phyloP scores from a whole-genome alignment of 2,797 vertebrate species.

The Clamator glandarius region DNA sequence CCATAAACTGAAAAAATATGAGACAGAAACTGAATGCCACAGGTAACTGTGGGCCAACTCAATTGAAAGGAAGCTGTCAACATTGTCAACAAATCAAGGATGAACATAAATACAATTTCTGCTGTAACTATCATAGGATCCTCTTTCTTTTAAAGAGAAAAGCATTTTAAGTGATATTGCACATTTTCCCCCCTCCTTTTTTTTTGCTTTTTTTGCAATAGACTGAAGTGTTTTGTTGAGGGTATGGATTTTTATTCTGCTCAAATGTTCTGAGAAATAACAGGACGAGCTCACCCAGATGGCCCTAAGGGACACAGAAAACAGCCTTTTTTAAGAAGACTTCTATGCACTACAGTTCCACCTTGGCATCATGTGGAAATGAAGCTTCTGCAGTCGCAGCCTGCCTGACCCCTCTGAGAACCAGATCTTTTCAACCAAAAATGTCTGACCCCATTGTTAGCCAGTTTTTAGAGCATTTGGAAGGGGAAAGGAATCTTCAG shows the following conservation, averaged over 20 bases:
- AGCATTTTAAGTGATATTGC: background rate
- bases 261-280: background rate
- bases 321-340: background rate
- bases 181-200: background rate
- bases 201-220: background rate
- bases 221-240: background rate
- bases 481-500: background rate
- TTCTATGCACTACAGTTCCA: background rate
- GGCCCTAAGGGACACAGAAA: background rate
- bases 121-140: background rate
- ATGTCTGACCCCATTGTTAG: fast-evolving
- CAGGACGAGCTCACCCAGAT: background rate
- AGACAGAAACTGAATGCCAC: background rate
- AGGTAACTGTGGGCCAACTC: background rate
- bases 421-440: background rate
- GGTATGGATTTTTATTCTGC: background rate
- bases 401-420: background rate
- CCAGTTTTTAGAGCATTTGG: background rate
- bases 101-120: background rate
- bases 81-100: background rate
- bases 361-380: fast-evolving
- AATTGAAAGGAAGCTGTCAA: background rate
- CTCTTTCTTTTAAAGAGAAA: background rate
- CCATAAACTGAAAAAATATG: background rate
- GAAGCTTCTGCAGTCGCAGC: background rate